Evolutionary conservation across 2,113 vertebrate species (phyloP), one percentile per base, ranked within the genome.

Genomic region (Hoplias malabaricus): DNA sequence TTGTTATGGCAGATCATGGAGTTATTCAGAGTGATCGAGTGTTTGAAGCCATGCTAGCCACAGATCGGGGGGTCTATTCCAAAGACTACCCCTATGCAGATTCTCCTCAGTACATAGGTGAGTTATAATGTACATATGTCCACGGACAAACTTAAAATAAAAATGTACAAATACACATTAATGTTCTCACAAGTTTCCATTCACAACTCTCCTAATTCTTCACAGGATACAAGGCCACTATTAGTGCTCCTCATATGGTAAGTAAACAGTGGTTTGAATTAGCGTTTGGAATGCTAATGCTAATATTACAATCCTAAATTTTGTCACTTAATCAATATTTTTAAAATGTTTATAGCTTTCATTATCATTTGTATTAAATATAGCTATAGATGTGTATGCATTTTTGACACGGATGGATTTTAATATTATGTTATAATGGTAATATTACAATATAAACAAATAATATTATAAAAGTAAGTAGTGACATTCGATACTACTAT

Each of bases 221-320:
- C 83, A 48, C 78, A 97, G 96, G 96, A 1, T 97, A 93, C 90
- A 93, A 92, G 82, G 95, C 96, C 14, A 97, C 95, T 2, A 96
- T 97, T 89, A 96, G 95, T 19, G 96, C 96, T 8, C 95, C 96
- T 0, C 96, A 96, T 74, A 96, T 97, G 96, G 96, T 96, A 90
- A 93, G 94, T 79, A 56, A 56, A 23, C 8, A 4, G 33, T 54
- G 33, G n/a, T n/a, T n/a, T n/a, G n/a, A n/a, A n/a, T n/a, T n/a
- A n/a, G n/a, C n/a, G n/a, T n/a, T n/a, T n/a, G n/a, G n/a, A n/a
- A n/a, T n/a, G n/a, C n/a, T n/a, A n/a, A n/a, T n/a, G n/a, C n/a
- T n/a, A n/a, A n/a, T n/a, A n/a, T n/a, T n/a, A n/a, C n/a, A n/a
- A n/a, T n/a, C n/a, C n/a, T n/a, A n/a, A n/a, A n/a, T n/a, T n/a